Base-by-base conservation (phyloP, 2,797 vertebrate genomes). In the Gymnodraco acuticeps region DNA sequence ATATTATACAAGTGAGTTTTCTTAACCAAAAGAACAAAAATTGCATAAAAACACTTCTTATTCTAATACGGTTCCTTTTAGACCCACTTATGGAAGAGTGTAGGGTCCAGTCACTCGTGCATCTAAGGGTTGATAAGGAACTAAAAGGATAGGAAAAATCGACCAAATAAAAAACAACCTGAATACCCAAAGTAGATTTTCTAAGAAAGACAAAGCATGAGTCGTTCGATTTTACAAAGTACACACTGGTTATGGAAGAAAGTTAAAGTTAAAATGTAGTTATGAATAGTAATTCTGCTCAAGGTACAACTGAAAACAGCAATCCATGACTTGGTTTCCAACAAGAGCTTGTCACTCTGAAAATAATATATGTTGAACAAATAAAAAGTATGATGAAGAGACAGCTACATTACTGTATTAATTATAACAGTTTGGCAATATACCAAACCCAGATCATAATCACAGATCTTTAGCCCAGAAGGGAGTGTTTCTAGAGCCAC, bases 231-330 rank as follows among this genome's bases (percentile, higher is more conserved):
- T 27, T 3, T 3, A 27, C 23, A 3, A 27, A 27, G 23, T 27
- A 27, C 23, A 27, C 23, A 27, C 3, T 3, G 23, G 10, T 56
- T 45, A 50, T 17, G 3, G 2, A 68, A 12, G 33, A 43, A n/a
- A 41, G 2, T 33, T 63, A 2, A 23, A 52, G 13, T 42, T 45
- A 12, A 23, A 17, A 72, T 38, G 2, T 59, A 31, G 17, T 2
- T n/a, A 68, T 46, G 17, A n/a, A 59, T 12, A 31, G 2, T 52
- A 42, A 65, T 48, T 70, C 14, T 47, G 13, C 45, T 62, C 11
- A 54, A 48, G 9, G 4, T 27, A 17, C 15, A 3, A 9, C 17
- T 38, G 27, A 45, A 52, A 17, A 20, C n/a, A 17, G 3, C 12
- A 51, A 47, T 14, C 8, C 3, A 54, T 55, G 33, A 48, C 20